These are phyloP conservation scores for Melopsittacus undulatus DNA, from an alignment of 2,797 vertebrate species.

Conservation along the genomic window DNA sequence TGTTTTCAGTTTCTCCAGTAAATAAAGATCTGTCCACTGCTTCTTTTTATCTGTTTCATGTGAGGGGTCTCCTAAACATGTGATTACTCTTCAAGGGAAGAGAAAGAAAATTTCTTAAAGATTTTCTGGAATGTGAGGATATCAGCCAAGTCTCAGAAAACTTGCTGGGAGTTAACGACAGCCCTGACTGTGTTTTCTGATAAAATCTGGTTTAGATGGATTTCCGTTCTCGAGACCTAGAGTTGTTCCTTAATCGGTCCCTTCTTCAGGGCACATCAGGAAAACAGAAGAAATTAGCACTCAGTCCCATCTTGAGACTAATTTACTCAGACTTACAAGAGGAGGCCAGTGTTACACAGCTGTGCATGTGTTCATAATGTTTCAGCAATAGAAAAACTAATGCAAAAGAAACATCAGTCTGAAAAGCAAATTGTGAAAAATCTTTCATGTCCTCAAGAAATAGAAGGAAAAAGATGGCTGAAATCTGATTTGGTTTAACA, in stretches of 20 bases:
- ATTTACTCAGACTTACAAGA: background rate
- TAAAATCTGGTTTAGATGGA: background rate
- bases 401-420: background rate
- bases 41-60: background rate
- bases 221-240: background rate
- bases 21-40: background rate
- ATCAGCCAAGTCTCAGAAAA: constrained; percentile 1
- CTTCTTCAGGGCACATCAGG: background rate
- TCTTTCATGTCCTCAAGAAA: background rate
- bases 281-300: background rate
- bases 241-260: background rate
- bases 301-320: background rate
- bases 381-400: background rate
- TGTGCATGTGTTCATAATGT: fast-evolving
- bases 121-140: background rate
- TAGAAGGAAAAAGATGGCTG: background rate
- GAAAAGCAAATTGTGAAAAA: background rate
- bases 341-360: background rate
- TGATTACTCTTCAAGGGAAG: background rate
- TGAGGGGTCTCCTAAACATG: background rate
- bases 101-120: constrained; percentile 1
- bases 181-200: background rate
- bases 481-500: background rate
- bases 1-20: background rate
- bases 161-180: background rate